Conservation (phyloP, 2,797 vertebrate species). For the Enteromius unitaeniatus region DNA sequence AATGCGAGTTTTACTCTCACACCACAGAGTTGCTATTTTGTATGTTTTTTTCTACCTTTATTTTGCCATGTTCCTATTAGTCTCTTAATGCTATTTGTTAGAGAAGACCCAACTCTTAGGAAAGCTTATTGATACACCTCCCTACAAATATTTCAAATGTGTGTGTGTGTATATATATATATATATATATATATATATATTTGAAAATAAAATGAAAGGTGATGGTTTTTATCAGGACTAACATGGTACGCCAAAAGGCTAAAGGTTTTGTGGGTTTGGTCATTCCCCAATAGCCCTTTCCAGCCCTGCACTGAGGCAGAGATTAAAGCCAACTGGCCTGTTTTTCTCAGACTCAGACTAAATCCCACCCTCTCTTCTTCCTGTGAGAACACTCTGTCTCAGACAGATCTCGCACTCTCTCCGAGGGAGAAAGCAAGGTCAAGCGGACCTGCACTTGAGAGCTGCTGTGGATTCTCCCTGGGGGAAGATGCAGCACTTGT, state of each 20-base stretch:
- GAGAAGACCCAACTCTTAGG: background rate
- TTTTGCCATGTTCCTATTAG: background rate
- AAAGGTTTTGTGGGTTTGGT: background rate
- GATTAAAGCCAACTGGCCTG: constrained; percentile 26
- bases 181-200: too few species aligned
- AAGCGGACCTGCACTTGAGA: constrained; percentile 31
- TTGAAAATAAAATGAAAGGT: background rate
- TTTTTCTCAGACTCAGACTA: constrained; percentile 57
- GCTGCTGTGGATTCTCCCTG: constrained; percentile 1
- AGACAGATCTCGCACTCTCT: constrained; percentile 42
- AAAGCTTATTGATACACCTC: background rate
- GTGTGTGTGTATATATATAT: background rate
- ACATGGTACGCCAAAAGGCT: background rate
- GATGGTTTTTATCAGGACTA: constrained; percentile 30
- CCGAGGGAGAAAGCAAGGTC: constrained; percentile 42
- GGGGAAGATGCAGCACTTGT: constrained; percentile 30
- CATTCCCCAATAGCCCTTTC: constrained; percentile 22
- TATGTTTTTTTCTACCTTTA: background rate
- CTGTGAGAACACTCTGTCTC: constrained; percentile 52
- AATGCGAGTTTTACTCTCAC: constrained; percentile 14
- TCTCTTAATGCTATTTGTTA: background rate
- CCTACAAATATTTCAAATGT: background rate
- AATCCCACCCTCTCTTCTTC: constrained; percentile 55
- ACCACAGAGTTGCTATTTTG: constrained; percentile 35
- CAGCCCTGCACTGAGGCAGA: constrained; percentile 25